Conservation (phyloP, 2,888 invertebrate species). For the Pollenia griseotomentosa region DNA sequence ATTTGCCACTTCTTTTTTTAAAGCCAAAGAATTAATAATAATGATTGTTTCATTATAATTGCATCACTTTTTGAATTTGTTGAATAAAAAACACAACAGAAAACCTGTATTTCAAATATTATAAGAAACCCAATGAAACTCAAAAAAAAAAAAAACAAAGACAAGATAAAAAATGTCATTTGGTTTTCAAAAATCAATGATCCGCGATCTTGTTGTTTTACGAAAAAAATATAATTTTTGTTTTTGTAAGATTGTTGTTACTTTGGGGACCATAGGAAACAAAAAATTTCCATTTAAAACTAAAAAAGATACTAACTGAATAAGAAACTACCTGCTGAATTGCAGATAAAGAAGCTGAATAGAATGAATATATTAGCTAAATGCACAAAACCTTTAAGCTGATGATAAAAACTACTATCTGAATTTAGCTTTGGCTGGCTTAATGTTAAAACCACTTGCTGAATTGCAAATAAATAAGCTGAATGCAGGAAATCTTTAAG, state of each 20-base stretch:
- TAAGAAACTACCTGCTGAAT: no score
- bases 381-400: no score
- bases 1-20: slow-evolving; percentile 1
- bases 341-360: no score
- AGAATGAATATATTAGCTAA: no score
- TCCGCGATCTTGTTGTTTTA: slow-evolving; percentile 6
- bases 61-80: slow-evolving; percentile 47
- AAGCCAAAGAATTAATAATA: background rate
- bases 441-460: no score
- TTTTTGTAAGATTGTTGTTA: background rate
- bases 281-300: no score
- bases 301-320: no score
- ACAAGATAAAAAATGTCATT: slow-evolving; percentile 4
- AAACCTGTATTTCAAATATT: background rate
- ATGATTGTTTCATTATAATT: slow-evolving; percentile 48
- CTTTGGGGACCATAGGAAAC: background rate
- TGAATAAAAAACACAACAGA: background rate
- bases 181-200: slow-evolving; percentile 16
- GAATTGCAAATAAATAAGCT: no score
- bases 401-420: no score
- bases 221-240: background rate
- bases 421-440: no score
- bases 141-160: background rate
- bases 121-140: background rate
- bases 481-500: no score